Evolutionary conservation across 2,888 invertebrate genomes (phyloP).

Genomic region (Labia minor): DNA sequence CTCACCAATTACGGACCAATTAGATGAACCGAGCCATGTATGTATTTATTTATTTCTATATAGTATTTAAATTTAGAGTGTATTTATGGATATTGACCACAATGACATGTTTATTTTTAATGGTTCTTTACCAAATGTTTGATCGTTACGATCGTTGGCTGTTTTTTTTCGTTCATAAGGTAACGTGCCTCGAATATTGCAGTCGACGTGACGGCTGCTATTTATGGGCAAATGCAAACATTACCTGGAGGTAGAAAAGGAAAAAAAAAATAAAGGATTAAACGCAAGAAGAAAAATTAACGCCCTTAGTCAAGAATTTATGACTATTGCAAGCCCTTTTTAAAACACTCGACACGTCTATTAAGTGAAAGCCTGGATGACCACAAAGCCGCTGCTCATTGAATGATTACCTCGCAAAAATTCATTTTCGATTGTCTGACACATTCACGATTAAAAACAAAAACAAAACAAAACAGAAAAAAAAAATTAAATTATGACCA

Average conservation of each 20-base stretch:
- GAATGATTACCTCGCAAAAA: no score
- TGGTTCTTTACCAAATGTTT: neutral
- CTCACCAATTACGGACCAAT: constrained; percentile 7
- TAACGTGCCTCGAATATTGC: constrained; percentile 2
- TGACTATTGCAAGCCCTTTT: neutral
- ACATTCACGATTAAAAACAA: no score
- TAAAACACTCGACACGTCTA: constrained; percentile 13
- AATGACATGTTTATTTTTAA: neutral
- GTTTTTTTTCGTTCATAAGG: neutral
- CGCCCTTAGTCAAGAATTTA: constrained; percentile 13
- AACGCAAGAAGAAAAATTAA: neutral
- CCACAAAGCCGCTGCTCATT: no score
- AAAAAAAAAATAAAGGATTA: neutral
- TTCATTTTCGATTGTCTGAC: no score
- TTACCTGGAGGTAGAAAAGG: neutral
- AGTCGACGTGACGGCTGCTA: neutral
- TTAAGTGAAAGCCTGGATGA: neutral
- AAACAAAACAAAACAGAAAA: no score
- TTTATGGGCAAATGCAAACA: constrained; percentile 3
- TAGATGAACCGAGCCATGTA: neutral
- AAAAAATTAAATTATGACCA: no score
- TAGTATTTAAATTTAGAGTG: neutral
- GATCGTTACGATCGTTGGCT: neutral
- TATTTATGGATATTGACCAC: constrained; percentile 3
- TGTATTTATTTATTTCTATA: neutral